Base-by-base conservation (phyloP, 2,797 vertebrate genomes). In the Oryzias sinensis region DNA sequence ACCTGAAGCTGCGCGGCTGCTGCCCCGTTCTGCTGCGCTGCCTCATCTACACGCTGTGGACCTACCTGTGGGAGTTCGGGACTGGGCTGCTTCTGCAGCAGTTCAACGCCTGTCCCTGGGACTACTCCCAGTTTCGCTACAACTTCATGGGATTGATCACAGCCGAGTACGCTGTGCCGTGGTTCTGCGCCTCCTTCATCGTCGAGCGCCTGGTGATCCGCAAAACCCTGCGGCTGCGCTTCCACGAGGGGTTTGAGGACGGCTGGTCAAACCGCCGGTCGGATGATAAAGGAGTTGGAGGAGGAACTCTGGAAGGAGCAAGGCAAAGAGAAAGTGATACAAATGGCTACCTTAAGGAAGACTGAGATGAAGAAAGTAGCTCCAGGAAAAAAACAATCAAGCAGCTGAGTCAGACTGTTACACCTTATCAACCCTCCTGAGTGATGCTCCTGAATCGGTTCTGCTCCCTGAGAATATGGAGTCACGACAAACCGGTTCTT, bases 141-240 rank as follows among this genome's bases (percentile, higher is more conserved):
- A 96, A 99, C 91, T 99, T 98, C 90, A 96, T 94, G 96, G 97
- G 97, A 48, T 89, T 99, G 82, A 96, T 99, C 84, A 98, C 97
- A 29, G 93, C 97, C n/a, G 97, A 99, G 87, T 99, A 99, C 7
- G 95, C 96, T 0, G 91, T 98, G 77, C 97, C 96, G 8, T 99
- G 97, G 97, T 97, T 98, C 89, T 98, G 95, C 40, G 97, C 95
- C 61, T 93, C 96, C 51, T 94, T 97, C 82, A 93, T 97, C 37
- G 91, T 96, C 87, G 97, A 99, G 90, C 94, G 94, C 53, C 80
- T 97, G 62, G 95, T 99, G 62, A 98, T 99, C 83, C 93, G 93
- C 65, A 97, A 97, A 77, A 98, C 97, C 1, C 89, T 99, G 58
- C 91, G 95, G 74, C 92, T 99, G 47, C 93, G 97, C 50, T 95